Conservation (phyloP, 2,113 vertebrate genomes). For the Aythya baeri region DNA sequence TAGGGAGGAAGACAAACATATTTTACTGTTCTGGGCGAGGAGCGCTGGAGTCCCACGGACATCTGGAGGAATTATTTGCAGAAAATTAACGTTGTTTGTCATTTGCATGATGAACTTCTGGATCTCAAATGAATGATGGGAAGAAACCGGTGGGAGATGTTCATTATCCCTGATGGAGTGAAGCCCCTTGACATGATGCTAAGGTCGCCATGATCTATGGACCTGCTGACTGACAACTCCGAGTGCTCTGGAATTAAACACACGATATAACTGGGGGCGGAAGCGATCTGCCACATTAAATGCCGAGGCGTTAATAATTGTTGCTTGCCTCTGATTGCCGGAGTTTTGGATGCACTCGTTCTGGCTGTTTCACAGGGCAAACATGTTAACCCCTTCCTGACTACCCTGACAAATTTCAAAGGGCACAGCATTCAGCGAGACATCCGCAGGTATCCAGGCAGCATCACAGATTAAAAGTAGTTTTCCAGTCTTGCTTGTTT, state of each 20-base stretch:
- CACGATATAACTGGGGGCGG: conserved; percentile 12
- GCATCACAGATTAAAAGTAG: background rate
- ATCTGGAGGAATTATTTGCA: conserved; percentile 79
- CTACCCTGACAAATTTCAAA: background rate
- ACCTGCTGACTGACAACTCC: conserved; percentile 41
- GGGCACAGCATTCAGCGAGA: background rate
- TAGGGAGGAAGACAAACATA: conserved; percentile 66
- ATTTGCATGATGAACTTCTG: conserved; percentile 73
- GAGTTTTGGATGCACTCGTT: background rate
- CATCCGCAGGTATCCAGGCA: background rate
- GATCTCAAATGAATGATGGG: conserved; percentile 64
- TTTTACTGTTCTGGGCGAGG: conserved; percentile 72
- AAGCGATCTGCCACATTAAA: conserved; percentile 39
- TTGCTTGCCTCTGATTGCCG: conserved; percentile 23
- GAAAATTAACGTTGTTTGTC: conserved; percentile 75
- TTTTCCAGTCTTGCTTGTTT: background rate
- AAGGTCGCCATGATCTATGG: conserved; percentile 66
- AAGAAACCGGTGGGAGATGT: conserved; percentile 61
- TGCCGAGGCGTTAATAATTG: conserved; percentile 48
- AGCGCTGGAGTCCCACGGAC: conserved; percentile 61
- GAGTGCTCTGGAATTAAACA: conserved; percentile 53
- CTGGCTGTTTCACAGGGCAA: background rate
- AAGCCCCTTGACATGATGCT: conserved; percentile 58
- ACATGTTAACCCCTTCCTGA: conserved; percentile 19
- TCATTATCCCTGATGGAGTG: conserved; percentile 70